These are phyloP conservation scores for Paguma larvata DNA, from an alignment of 2,797 vertebrate genomes.

Conservation along the genomic window DNA sequence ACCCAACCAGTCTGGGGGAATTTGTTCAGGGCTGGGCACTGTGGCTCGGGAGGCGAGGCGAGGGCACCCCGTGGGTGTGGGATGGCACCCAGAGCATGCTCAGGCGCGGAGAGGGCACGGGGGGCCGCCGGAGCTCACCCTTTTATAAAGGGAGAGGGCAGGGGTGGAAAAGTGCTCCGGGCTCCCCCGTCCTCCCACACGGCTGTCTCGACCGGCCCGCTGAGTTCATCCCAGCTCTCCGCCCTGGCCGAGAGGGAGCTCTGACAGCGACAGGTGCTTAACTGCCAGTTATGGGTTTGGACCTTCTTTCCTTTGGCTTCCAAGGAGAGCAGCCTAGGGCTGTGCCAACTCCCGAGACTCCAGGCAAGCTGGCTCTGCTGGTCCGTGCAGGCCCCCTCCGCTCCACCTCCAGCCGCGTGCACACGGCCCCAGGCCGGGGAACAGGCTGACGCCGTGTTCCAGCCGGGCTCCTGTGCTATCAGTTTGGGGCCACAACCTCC, in stretches of 20 bases:
- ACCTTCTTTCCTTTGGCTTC: not conserved
- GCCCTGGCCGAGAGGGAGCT: not conserved
- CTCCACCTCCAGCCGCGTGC: accelerated
- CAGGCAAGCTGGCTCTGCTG: not conserved
- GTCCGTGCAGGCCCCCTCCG: accelerated
- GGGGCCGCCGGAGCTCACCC: not conserved
- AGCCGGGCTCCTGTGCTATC: accelerated
- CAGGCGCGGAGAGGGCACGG: not conserved
- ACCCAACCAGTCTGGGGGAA: not conserved
- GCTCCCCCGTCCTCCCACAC: not conserved
- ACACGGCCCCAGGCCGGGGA: accelerated
- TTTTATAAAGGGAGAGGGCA: accelerated
- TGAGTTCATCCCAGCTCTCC: not conserved
- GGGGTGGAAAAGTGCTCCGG: not conserved
- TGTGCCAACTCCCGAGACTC: not conserved
- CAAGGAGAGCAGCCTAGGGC: not conserved
- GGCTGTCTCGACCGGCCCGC: not conserved
- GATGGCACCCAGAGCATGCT: not conserved
- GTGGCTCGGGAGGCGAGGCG: not conserved
- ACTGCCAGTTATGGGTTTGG: not conserved
- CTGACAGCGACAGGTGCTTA: not conserved
- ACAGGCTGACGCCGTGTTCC: not conserved
- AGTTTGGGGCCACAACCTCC: not conserved
- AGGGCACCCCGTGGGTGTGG: accelerated
- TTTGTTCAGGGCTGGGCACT: not conserved